phyloP scores from a whole-genome alignment of 2,797 vertebrate genomes.

The Holocentrus rufus region DNA sequence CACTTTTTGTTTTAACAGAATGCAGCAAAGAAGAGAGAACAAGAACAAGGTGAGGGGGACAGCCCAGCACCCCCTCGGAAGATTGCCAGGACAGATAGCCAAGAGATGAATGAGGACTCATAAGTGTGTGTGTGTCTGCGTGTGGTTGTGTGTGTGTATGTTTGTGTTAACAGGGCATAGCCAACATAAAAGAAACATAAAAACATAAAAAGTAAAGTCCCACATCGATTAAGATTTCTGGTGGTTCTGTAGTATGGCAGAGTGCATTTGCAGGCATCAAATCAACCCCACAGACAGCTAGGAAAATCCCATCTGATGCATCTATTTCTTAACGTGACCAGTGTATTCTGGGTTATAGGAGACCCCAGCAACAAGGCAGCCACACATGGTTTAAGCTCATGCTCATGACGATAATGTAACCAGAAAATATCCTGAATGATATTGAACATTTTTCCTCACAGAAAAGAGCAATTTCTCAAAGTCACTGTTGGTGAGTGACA shows the following conservation, averaged over 20 bases:
- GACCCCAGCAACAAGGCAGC: slow-evolving; percentile 1
- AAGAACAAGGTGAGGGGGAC: slow-evolving; percentile 84
- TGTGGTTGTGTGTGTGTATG: slow-evolving; percentile 21
- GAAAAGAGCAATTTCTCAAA: slow-evolving; percentile 8
- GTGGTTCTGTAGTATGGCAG: slow-evolving; percentile 20
- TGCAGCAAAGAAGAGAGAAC: slow-evolving; percentile 87
- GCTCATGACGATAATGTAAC: too few relatives aligned
- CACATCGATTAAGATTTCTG: slow-evolving; percentile 23
- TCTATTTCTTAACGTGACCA: background rate
- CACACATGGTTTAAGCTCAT: too few relatives aligned
- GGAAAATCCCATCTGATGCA: slow-evolving; percentile 19
- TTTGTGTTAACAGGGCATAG: slow-evolving; percentile 49
- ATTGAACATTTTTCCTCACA: background rate
- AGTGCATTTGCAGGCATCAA: slow-evolving; percentile 30
- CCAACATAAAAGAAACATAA: slow-evolving; percentile 50
- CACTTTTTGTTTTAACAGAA: slow-evolving; percentile 76
- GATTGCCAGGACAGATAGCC: slow-evolving; percentile 87
- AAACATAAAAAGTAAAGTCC: slow-evolving; percentile 22
- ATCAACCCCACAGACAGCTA: background rate
- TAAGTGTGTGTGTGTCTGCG: slow-evolving; percentile 62
- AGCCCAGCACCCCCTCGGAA: slow-evolving; percentile 86
- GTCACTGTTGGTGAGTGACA: background rate
- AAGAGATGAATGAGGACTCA: slow-evolving; percentile 89
- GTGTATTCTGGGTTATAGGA: background rate
- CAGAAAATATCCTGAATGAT: background rate